Conservation (phyloP, 1,140 invertebrate genomes). For the Brachionus plicatilis region DNA sequence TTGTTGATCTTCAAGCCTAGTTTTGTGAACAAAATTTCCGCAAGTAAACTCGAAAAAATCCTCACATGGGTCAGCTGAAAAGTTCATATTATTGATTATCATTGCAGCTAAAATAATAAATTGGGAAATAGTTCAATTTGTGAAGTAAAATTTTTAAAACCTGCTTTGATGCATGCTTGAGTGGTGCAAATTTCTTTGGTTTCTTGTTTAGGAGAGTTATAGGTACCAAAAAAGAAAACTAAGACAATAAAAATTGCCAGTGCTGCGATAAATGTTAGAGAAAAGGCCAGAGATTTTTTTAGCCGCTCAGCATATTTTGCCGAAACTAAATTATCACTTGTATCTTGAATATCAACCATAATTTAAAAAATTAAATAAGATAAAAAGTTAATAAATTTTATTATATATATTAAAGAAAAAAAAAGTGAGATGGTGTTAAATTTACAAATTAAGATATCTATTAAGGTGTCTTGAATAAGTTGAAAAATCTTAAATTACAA, state of each 20-base stretch:
- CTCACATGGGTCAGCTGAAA: slow-evolving; percentile 57
- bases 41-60: slow-evolving; percentile 62
- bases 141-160: background rate
- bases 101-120: background rate
- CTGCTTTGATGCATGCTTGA: slow-evolving; percentile 19
- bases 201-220: background rate
- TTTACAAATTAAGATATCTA: slow-evolving; percentile 14
- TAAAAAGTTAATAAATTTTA: background rate
- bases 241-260: background rate
- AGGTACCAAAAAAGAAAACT: background rate
- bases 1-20: background rate
- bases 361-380: background rate
- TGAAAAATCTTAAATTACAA: slow-evolving; percentile 4
- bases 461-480: background rate
- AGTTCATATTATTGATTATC: slow-evolving; percentile 58
- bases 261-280: background rate
- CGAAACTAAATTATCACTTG: background rate
- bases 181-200: background rate
- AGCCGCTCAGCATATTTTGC: slow-evolving; percentile 12
- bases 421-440: background rate
- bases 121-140: background rate
- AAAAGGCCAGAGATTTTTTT: background rate
- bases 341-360: background rate
- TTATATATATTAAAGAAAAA: background rate
- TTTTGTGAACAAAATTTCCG: slow-evolving; percentile 46